Percentiles rank a stretch among this genome's conserved stretches.
These are phyloP conservation scores for Stigmatopora argus DNA, from an alignment of 2,113 vertebrate species.

Conservation along the genomic window DNA sequence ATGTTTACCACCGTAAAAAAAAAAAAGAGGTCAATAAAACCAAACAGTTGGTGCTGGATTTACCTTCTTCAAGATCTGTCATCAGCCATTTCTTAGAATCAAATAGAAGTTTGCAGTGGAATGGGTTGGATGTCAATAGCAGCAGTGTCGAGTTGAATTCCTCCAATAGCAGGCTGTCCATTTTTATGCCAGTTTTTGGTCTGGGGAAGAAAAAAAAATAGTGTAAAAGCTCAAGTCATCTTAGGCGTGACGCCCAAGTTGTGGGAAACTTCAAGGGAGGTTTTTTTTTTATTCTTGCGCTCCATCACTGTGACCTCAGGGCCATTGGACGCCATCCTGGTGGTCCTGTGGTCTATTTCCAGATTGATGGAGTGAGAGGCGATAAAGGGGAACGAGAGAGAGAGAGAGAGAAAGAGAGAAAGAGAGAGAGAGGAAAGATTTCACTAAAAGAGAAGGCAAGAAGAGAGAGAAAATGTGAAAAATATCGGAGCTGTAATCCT, in stretches of 20 bases:
- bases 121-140: too few species aligned
- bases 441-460: constrained; percentile 2
- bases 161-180: neutral
- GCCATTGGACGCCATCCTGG: neutral
- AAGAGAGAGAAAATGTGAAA: constrained; percentile 40
- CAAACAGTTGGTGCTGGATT: neutral
- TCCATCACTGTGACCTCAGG: neutral
- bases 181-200: neutral
- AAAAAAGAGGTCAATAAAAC: constrained; percentile 3
- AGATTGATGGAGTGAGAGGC: constrained; percentile 57
- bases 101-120: too few species aligned
- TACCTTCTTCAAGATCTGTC: neutral
- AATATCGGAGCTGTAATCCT: constrained; percentile 66
- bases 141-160: neutral
- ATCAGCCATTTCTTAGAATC: too few species aligned
- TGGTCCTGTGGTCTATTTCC: constrained; percentile 12
- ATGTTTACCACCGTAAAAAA: neutral
- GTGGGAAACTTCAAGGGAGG: neutral
- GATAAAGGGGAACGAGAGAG: constrained; percentile 51
- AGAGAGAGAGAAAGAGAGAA: constrained; percentile 32
- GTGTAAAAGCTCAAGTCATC: neutral
- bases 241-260: neutral
- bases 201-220: too few species aligned
- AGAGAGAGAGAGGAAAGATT: constrained; percentile 53
- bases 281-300: neutral